phyloP scores from a whole-genome alignment of 2,888 invertebrate species.

The Myathropa florea region DNA sequence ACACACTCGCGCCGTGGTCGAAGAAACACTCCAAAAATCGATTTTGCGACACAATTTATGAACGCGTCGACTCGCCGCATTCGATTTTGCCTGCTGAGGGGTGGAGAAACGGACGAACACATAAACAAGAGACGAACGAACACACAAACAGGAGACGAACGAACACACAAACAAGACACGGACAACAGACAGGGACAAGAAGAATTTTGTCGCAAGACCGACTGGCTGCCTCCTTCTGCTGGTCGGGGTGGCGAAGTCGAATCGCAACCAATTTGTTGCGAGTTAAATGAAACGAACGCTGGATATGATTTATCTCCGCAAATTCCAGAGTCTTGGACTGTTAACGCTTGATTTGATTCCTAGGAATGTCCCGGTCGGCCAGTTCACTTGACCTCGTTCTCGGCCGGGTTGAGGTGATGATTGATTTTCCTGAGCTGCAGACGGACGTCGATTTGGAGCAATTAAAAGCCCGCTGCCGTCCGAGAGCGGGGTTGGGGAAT shows the following conservation, averaged over 20 bases:
- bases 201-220: background rate
- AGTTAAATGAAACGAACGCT: background rate
- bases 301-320: background rate
- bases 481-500: background rate
- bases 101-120: no score
- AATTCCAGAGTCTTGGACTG: slow-evolving; percentile 19
- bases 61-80: background rate
- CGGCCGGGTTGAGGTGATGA: background rate
- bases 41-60: background rate
- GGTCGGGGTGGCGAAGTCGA: no score
- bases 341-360: slow-evolving; percentile 34
- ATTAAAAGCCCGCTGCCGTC: background rate
- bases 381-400: slow-evolving; percentile 63
- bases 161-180: background rate
- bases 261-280: background rate
- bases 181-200: background rate
- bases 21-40: background rate
- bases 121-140: no score
- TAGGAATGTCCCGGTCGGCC: slow-evolving; percentile 48
- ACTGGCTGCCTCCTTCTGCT: no score
- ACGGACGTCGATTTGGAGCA: background rate
- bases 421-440: background rate
- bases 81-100: no score
- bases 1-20: background rate
- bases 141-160: no score